Conservation (phyloP, 1,140 invertebrate genomes). For the Dinoponera quadriceps region DNA sequence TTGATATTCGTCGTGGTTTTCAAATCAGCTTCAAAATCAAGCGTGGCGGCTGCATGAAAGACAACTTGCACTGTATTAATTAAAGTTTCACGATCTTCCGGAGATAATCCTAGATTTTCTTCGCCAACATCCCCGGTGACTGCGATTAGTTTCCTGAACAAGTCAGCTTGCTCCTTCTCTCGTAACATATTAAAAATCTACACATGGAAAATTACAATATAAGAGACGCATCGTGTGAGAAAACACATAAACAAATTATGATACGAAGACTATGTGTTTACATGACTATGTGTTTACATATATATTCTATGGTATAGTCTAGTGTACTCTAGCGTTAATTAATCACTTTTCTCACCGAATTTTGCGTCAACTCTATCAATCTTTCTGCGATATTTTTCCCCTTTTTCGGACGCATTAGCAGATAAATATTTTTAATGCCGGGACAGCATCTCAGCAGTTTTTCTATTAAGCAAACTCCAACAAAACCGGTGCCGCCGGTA, state of each 20-base stretch:
- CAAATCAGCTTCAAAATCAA: conserved; percentile 97
- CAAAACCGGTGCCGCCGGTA: conserved; percentile 88
- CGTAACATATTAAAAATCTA: conserved; percentile 91
- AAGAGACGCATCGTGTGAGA: too few relatives aligned
- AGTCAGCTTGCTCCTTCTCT: conserved; percentile 85
- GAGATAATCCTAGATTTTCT: conserved; percentile 91
- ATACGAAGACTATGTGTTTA: too few relatives aligned
- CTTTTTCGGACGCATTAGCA: conserved; percentile 93
- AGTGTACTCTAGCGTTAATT: too few relatives aligned
- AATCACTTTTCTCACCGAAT: conserved; percentile 86
- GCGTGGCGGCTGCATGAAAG: conserved; percentile 97
- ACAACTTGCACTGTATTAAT: conserved; percentile 93
- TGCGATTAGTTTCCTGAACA: conserved; percentile 91
- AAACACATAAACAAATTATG: too few relatives aligned
- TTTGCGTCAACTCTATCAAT: conserved; percentile 88
- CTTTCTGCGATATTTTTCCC: conserved; percentile 90
- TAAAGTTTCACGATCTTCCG: conserved; percentile 88
- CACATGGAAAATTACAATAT: not conserved
- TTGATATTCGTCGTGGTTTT: conserved; percentile 91
- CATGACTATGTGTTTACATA: too few relatives aligned
- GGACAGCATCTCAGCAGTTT: conserved; percentile 93
- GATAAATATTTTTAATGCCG: conserved; percentile 91
- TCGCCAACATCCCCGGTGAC: conserved; percentile 94
- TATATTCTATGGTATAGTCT: too few relatives aligned
- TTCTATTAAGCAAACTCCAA: conserved; percentile 92